phyloP scores from a whole-genome alignment of 2,888 invertebrate species.

The Muscina levida region DNA sequence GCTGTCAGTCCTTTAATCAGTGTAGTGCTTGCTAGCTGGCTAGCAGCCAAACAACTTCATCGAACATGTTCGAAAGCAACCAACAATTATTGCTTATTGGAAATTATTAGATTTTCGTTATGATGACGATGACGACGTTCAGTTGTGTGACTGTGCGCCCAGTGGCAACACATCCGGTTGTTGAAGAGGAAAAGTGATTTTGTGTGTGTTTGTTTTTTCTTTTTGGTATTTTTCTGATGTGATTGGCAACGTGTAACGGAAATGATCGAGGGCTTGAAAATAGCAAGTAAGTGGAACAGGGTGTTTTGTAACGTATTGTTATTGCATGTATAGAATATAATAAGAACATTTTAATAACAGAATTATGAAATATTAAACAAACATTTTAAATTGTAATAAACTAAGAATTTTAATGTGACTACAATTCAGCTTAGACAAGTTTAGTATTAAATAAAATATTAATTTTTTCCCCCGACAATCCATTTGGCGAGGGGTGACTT shows the following conservation, averaged over 20 bases:
- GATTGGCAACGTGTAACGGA: constrained; percentile 32
- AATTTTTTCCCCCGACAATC: no score
- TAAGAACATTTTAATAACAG: no score
- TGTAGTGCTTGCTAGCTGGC: no score
- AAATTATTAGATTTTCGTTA: constrained; percentile 28
- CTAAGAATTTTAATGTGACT: no score
- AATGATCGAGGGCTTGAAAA: constrained; percentile 10
- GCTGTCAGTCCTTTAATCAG: no score
- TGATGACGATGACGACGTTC: constrained; percentile 27
- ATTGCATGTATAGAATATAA: no score
- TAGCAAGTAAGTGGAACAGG: constrained; percentile 33
- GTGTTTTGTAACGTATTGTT: no score
- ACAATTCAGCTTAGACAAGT: no score
- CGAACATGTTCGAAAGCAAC: constrained; percentile 54
- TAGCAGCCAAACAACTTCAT: constrained; percentile 25
- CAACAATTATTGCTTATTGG: constrained; percentile 31
- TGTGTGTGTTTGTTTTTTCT: background rate
- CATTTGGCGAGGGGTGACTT: no score
- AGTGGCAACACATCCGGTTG: constrained; percentile 63
- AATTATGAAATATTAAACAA: no score
- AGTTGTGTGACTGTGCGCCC: constrained; percentile 51
- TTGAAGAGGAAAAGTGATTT: constrained; percentile 51
- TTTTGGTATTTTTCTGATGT: background rate
- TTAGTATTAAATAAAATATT: no score
- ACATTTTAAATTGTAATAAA: no score